Conservation (phyloP, 53 echinoderm and acorn worm species). For the Henricia sp. region DNA sequence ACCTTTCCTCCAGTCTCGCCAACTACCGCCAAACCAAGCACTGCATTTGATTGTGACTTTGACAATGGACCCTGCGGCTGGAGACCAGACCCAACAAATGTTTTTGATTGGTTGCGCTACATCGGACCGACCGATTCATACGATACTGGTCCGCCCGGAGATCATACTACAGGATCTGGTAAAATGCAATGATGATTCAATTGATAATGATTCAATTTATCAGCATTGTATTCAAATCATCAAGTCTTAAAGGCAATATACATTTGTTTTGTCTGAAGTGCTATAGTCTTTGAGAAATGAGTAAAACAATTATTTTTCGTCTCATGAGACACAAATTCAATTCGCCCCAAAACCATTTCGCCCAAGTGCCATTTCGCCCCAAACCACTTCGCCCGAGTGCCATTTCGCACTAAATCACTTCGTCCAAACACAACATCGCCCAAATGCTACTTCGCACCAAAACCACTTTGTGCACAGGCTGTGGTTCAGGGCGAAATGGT, state of each 20-base stretch:
- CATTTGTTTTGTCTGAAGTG: not conserved
- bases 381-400: too few species aligned
- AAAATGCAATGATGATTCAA: conserved; percentile 8
- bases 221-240: not conserved
- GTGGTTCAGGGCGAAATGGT: too few species aligned
- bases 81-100: conserved; percentile 56
- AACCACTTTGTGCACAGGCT: too few species aligned
- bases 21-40: conserved; percentile 23
- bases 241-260: not conserved
- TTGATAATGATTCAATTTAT: not conserved
- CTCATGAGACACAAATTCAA: too few species aligned
- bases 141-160: conserved; percentile 69
- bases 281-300: too few species aligned
- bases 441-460: too few species aligned
- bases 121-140: conserved; percentile 35
- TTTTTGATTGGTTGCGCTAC: conserved; percentile 75
- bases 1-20: not conserved
- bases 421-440: too few species aligned
- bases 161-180: conserved; percentile 80
- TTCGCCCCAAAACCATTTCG: too few species aligned
- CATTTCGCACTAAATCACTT: too few species aligned
- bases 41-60: conserved; percentile 68
- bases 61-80: conserved; percentile 78
- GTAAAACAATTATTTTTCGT: too few species aligned
- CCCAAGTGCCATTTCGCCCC: too few species aligned